Evolutionary conservation across 2,888 invertebrate species (phyloP).

Genomic region (Conomelus anceps): DNA sequence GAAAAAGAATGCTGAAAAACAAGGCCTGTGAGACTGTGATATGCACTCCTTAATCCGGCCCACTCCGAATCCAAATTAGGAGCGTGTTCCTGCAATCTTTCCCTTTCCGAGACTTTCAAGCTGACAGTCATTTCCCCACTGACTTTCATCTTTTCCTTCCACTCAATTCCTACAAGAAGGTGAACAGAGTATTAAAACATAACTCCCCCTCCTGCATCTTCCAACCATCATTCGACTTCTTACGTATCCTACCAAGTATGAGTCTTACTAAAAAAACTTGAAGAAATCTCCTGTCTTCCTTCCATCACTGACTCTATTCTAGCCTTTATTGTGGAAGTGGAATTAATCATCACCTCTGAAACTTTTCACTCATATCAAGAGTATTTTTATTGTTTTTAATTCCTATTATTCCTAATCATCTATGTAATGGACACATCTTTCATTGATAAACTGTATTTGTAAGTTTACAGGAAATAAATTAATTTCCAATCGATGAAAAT

Average conservation of each 20-base stretch:
- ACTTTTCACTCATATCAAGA: no score
- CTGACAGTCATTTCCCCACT: neutral
- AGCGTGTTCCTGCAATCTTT: neutral
- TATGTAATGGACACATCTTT: no score
- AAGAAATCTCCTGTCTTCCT: neutral
- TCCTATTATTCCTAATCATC: no score
- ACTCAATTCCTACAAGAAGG: neutral
- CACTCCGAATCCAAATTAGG: constrained; percentile 10
- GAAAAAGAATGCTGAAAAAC: neutral
- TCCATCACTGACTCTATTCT: neutral
- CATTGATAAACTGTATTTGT: no score
- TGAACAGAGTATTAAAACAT: neutral
- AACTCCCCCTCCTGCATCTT: neutral
- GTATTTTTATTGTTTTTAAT: no score
- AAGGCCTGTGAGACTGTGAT: neutral
- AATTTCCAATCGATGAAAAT: no score
- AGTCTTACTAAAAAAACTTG: neutral
- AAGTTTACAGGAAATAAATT: no score
- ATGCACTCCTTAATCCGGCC: constrained; percentile 1
- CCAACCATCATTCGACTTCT: neutral
- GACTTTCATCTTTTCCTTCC: neutral
- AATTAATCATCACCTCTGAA: no score
- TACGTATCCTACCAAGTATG: neutral
- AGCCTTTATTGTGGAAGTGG: no score
- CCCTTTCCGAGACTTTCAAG: neutral